Percentiles rank a stretch among this genome's conserved stretches.
Conservation (phyloP, 1,140 invertebrate species). For the Adoxophyes honmai region DNA sequence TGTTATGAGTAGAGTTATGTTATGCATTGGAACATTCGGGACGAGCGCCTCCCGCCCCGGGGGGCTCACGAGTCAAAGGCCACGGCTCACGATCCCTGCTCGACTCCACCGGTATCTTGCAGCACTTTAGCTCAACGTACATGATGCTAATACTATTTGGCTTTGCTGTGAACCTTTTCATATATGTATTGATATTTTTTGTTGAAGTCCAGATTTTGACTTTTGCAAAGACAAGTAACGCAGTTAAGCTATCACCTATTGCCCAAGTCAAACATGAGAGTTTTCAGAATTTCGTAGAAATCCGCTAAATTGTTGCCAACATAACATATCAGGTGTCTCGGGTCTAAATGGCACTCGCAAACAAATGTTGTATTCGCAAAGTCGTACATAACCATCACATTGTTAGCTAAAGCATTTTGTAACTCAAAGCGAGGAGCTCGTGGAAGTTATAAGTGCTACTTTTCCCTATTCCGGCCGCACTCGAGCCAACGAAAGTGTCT, state of each 20-base stretch:
- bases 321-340: background rate
- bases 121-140: conserved; percentile 6
- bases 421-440: conserved; percentile 14
- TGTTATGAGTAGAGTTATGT: conserved; percentile 1
- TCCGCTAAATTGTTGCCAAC: background rate
- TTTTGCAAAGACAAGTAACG: too few species aligned
- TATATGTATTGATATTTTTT: too few species aligned
- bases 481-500: conserved; percentile 47
- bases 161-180: too few species aligned
- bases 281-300: too few species aligned
- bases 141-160: too few species aligned
- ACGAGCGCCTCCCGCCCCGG: conserved; percentile 37
- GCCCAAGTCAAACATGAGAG: too few species aligned
- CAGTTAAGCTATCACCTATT: too few species aligned
- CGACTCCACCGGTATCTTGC: conserved; percentile 28
- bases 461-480: conserved; percentile 30
- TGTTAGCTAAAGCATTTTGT: conserved; percentile 22
- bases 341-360: background rate
- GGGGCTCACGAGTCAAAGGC: conserved; percentile 40
- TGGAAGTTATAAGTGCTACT: conserved; percentile 34
- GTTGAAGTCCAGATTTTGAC: too few species aligned
- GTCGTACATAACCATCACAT: too few species aligned
- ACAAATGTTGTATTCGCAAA: background rate
- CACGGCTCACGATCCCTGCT: conserved; percentile 46
- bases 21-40: conserved; percentile 14